Evolutionary conservation across 2,888 invertebrate genomes (phyloP), one percentile per base, ranked within the genome.

Genomic region (Thera britannica): DNA sequence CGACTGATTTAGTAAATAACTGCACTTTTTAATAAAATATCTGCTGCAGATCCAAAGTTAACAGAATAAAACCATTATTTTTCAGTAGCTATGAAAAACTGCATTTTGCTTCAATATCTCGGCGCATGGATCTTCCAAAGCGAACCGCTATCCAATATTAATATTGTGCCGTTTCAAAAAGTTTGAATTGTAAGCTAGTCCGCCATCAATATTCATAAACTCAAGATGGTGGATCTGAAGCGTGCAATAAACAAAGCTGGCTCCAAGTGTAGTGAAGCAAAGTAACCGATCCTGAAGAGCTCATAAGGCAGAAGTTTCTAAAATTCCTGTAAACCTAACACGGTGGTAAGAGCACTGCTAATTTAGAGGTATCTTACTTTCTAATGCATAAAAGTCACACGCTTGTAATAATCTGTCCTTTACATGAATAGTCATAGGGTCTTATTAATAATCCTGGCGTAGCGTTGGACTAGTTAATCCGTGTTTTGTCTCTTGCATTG

Each of bases 141-240:
- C 77, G 79, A 75, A 70, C 71, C 70, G 79, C 80, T 82, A 86
- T 86, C 77, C 79, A 82, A 83, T 83, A 85, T 83, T 88, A 88
- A 86, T 84, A 85, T 82, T 77, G 81, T 80, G 81, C 80, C 80
- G 80, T 85, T 89, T 86, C 85, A 85, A 89, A 89, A 90, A 90
- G 80, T 90, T 88, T 83, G 76, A 82, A 82, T 83, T 82, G 83
- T 83, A 82, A 86, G 86, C 85, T 83, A 85, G 82, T 81, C 83
- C 71, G 83, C 88, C 88, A 92, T 92, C 91, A 92, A 92, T 92
- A 92, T 92, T 92, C 92, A 92, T 92, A 92, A 90, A 86, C 81
- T 73, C 83, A 83, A 88, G 90, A 87, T 85, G 84, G 85, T 81
- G 79, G 85, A 83, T 87, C 84, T 86, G 89, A 90, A 88, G 86